phyloP scores from a whole-genome alignment of 2,113 vertebrate genomes.

The Carassius carassius region DNA sequence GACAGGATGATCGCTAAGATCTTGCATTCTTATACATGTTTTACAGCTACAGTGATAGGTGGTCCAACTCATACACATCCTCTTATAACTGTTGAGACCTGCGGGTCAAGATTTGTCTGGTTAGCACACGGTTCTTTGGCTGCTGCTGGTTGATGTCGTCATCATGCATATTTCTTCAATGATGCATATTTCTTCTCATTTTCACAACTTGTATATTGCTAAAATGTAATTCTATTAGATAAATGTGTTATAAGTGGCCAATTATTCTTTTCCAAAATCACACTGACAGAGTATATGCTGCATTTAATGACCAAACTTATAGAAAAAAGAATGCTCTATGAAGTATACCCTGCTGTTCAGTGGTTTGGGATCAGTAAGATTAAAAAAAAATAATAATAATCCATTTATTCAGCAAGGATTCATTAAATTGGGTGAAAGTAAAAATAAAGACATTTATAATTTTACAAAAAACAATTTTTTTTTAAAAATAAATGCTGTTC shows the following conservation, averaged over 20 bases:
- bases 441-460: not conserved
- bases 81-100: not conserved
- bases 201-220: too few relatives aligned
- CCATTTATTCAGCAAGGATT: not conserved
- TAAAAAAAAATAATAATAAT: too few relatives aligned
- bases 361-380: too few relatives aligned
- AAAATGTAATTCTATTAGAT: not conserved
- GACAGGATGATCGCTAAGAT: constrained; percentile 23
- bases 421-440: not conserved
- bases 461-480: not conserved
- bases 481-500: not conserved
- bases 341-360: too few relatives aligned
- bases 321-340: too few relatives aligned
- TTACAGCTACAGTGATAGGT: constrained; percentile 11
- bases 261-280: too few relatives aligned
- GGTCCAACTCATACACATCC: constrained; percentile 23
- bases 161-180: not conserved
- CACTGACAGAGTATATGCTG: too few relatives aligned
- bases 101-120: not conserved
- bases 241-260: too few relatives aligned
- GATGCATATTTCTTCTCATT: not conserved
- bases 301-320: too few relatives aligned
- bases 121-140: not conserved
- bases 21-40: constrained; percentile 5
- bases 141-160: not conserved